These are phyloP conservation scores for Lamprotornis superbus DNA, from an alignment of 2,113 vertebrate species.

Conservation along the genomic window DNA sequence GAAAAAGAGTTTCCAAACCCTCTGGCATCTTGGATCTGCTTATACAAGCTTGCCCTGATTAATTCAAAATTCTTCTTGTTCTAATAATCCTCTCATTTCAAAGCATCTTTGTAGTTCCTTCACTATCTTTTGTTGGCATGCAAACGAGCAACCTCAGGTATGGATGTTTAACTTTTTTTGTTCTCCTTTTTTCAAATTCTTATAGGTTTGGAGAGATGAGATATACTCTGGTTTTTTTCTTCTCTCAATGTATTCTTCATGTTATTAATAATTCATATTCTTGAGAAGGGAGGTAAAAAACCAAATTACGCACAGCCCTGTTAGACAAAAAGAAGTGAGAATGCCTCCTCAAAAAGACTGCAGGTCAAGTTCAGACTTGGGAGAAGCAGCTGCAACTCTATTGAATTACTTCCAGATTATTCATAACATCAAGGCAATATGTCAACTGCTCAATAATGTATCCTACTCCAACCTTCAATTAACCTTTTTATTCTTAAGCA, in stretches of 20 bases:
- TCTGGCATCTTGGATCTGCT: slow-evolving; percentile 18
- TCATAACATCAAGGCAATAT: slow-evolving; percentile 27
- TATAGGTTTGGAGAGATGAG: neutral
- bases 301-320: neutral
- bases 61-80: slow-evolving; percentile 57
- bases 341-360: neutral
- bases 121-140: slow-evolving; percentile 30
- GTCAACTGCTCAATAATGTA: slow-evolving; percentile 49
- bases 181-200: neutral
- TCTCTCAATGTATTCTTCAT: neutral
- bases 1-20: slow-evolving; percentile 52
- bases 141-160: slow-evolving; percentile 30
- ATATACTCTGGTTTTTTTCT: neutral
- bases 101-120: slow-evolving; percentile 44
- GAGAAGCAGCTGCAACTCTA: neutral
- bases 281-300: neutral
- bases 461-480: slow-evolving; percentile 57
- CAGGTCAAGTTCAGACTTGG: slow-evolving; percentile 40
- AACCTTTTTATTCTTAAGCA: slow-evolving; percentile 57
- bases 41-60: slow-evolving; percentile 37
- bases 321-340: slow-evolving; percentile 27
- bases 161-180: slow-evolving; percentile 27
- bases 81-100: slow-evolving; percentile 48
- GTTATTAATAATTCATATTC: slow-evolving; percentile 54
- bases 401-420: slow-evolving; percentile 39